These are phyloP conservation scores for Hypsopygia costalis DNA, from an alignment of 2,888 invertebrate species.

Conservation along the genomic window DNA sequence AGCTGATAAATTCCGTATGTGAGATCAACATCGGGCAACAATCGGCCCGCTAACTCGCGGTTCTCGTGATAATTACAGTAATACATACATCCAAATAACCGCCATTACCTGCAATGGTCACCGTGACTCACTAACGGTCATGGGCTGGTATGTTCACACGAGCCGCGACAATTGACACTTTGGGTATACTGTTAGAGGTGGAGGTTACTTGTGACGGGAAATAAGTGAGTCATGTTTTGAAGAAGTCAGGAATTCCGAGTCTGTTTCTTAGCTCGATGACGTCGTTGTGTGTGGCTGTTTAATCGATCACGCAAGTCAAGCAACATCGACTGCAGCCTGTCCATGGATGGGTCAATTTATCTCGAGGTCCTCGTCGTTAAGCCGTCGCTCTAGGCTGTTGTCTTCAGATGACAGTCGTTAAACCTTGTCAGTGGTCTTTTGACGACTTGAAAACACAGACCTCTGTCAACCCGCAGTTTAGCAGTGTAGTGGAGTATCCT, in stretches of 20 bases:
- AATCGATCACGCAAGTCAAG: too few relatives aligned
- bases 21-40: constrained; percentile 27
- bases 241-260: constrained; percentile 22
- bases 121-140: constrained; percentile 11
- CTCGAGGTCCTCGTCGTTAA: too few relatives aligned
- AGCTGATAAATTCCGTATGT: constrained; percentile 33
- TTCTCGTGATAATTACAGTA: constrained; percentile 36
- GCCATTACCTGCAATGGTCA: constrained; percentile 23
- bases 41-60: constrained; percentile 13
- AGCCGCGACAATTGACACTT: constrained; percentile 4
- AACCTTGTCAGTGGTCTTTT: too few relatives aligned
- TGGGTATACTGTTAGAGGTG: background rate
- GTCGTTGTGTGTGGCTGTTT: too few relatives aligned
- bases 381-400: too few relatives aligned
- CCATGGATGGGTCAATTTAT: too few relatives aligned
- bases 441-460: too few relatives aligned
- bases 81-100: constrained; percentile 38
- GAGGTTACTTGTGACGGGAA: background rate
- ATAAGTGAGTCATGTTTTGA: constrained; percentile 13
- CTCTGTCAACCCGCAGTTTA: too few relatives aligned
- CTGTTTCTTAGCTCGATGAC: too few relatives aligned
- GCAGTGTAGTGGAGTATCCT: too few relatives aligned
- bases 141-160: background rate
- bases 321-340: too few relatives aligned
- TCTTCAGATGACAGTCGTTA: too few relatives aligned